phyloP scores from a whole-genome alignment of 2,888 invertebrate species.

The Criorhina ranunculi region DNA sequence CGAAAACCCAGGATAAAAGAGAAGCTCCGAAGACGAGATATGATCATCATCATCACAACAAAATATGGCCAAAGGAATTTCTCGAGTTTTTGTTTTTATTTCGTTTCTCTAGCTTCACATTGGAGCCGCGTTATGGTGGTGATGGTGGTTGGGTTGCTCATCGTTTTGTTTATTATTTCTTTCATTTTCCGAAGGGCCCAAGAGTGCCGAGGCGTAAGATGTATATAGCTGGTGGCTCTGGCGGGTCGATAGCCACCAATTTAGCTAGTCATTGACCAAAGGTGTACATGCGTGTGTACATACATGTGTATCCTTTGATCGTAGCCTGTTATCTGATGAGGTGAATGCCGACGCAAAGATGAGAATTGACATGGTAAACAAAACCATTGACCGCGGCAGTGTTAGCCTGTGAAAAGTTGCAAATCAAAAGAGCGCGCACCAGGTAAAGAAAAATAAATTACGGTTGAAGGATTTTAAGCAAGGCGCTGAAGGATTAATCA shows the following conservation, averaged over 20 bases:
- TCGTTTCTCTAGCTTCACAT: slow-evolving; percentile 7
- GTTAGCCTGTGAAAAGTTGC: slow-evolving; percentile 7
- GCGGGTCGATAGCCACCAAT: slow-evolving; percentile 45
- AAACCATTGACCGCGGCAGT: slow-evolving; percentile 35
- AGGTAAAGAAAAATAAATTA: slow-evolving; percentile 2
- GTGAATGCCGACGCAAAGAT: neutral
- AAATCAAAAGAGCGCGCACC: neutral
- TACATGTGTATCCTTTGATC: slow-evolving; percentile 17
- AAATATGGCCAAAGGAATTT: slow-evolving; percentile 69
- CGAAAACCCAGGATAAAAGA: slow-evolving; percentile 58
- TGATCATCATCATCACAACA: slow-evolving; percentile 67
- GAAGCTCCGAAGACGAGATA: slow-evolving; percentile 60
- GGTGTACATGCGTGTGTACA: slow-evolving; percentile 5
- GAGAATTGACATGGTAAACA: slow-evolving; percentile 20
- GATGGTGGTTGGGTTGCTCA: slow-evolving; percentile 29
- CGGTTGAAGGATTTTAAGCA: slow-evolving; percentile 22
- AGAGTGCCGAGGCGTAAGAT: neutral
- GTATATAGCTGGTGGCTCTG: neutral
- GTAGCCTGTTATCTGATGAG: neutral
- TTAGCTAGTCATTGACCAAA: slow-evolving; percentile 61
- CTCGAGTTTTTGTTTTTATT: slow-evolving; percentile 32
- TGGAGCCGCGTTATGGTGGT: neutral
- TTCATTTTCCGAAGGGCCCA: slow-evolving; percentile 6
- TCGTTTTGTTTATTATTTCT: slow-evolving; percentile 38
- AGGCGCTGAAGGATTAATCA: neutral